These are phyloP conservation scores for Megatriorchis doriae DNA, from an alignment of 2,113 vertebrate genomes.

Conservation along the genomic window DNA sequence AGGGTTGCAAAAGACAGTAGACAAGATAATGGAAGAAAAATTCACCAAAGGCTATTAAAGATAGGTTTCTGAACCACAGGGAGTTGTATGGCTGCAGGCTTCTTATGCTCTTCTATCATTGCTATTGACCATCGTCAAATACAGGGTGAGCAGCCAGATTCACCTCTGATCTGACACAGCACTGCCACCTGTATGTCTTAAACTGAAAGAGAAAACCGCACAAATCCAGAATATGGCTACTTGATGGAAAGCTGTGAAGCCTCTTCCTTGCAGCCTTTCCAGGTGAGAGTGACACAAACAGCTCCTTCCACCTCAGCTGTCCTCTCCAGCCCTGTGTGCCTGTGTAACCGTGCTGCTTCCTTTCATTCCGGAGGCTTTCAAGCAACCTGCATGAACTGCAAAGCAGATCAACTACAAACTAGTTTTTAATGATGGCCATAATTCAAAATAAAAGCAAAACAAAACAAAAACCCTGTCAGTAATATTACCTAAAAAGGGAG, in stretches of 20 bases:
- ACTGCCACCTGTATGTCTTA: not conserved
- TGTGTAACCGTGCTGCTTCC: not conserved
- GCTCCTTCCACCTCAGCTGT: not conserved
- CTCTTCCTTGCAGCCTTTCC: not conserved
- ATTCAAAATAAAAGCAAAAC: not conserved
- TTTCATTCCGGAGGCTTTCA: not conserved
- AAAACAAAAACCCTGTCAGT: not conserved
- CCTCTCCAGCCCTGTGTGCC: not conserved
- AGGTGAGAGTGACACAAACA: not conserved
- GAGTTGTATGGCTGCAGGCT: not conserved
- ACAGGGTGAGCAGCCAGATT: not conserved
- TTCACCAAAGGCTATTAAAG: not conserved
- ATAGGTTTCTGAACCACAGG: not conserved
- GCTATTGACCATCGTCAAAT: not conserved
- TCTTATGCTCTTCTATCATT: not conserved
- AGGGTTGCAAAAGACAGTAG: not conserved
- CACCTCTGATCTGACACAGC: not conserved
- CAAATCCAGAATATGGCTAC: not conserved
- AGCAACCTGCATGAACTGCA: not conserved
- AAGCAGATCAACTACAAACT: not conserved
- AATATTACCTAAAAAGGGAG: not conserved
- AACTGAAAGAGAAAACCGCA: not conserved
- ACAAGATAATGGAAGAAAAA: not conserved
- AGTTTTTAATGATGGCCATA: not conserved
- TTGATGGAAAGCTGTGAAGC: not conserved